Conservation (phyloP, 2,113 vertebrate genomes). For the Mastomys natalensis region DNA sequence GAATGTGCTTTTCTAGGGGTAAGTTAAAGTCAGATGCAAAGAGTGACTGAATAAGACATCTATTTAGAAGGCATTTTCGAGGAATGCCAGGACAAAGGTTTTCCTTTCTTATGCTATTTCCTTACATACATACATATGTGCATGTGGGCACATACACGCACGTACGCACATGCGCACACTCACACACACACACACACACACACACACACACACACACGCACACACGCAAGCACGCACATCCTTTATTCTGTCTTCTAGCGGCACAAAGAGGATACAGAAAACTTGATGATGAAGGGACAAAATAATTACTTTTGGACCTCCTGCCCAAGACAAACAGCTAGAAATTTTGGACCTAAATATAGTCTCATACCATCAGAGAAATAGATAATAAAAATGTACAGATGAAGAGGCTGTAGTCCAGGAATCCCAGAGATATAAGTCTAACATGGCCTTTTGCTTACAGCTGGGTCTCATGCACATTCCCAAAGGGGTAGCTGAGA, state of each 20-base stretch:
- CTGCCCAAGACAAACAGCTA: neutral
- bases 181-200: neutral
- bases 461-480: fast-evolving
- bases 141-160: neutral
- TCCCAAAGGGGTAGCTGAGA: neutral
- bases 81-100: neutral
- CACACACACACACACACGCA: neutral
- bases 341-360: neutral
- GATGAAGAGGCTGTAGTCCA: neutral
- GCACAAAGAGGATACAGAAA: neutral
- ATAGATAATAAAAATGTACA: neutral
- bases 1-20: neutral
- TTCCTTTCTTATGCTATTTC: neutral
- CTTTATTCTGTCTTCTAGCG: neutral
- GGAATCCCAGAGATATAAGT: neutral
- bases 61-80: neutral
- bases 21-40: neutral
- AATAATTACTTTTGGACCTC: neutral
- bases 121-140: neutral
- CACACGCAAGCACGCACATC: neutral
- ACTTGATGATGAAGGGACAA: neutral
- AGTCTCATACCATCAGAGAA: neutral
- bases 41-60: neutral
- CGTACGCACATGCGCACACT: no score
- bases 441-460: neutral